Conservation (phyloP, 2,113 vertebrate species). For the Elachura formosa region DNA sequence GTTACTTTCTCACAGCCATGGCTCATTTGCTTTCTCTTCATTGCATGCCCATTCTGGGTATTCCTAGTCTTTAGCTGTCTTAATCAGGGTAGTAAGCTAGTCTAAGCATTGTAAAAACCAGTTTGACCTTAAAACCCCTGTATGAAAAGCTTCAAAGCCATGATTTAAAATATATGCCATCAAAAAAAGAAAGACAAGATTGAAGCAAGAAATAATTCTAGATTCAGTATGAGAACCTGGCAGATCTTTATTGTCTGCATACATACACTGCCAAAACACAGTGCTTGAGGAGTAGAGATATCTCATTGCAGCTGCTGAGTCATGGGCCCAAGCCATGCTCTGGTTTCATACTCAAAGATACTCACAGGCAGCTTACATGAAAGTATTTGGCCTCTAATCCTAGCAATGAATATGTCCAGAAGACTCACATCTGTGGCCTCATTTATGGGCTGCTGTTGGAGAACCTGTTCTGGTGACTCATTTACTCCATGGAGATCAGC, state of each 20-base stretch:
- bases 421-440: neutral
- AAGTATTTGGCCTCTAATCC: neutral
- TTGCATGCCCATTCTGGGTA: neutral
- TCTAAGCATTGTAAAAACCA: neutral
- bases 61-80: neutral
- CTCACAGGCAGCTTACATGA: neutral
- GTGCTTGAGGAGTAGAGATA: neutral
- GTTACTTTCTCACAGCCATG: neutral
- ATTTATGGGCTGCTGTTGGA: neutral
- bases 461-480: neutral
- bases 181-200: neutral
- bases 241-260: neutral
- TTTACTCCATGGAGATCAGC: neutral
- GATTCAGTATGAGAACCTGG: neutral
- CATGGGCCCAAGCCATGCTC: neutral
- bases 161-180: neutral
- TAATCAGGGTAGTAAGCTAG: neutral
- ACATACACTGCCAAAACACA: neutral
- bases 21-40: neutral
- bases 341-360: neutral
- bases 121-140: neutral
- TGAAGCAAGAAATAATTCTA: slow-evolving; percentile 6
- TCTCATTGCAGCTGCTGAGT: neutral
- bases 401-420: neutral
- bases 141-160: neutral